Evolutionary conservation across 2,797 vertebrate species (phyloP).

Genomic region (Clarias platycephalus): DNA sequence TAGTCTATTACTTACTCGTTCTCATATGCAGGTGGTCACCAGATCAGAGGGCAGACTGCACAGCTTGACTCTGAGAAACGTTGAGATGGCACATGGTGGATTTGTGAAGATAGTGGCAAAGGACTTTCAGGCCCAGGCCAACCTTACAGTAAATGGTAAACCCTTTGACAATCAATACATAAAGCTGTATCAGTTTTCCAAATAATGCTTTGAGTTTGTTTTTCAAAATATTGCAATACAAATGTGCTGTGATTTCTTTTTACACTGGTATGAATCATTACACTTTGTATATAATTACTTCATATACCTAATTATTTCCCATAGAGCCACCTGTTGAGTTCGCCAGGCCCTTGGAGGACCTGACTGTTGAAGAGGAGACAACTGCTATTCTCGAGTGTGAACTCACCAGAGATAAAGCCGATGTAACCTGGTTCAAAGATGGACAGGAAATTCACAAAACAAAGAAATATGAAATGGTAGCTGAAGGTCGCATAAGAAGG

Average conservation of each 20-base stretch:
- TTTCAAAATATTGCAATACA: no score
- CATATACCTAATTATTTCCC: background rate
- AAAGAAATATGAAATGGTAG: conserved; percentile 88
- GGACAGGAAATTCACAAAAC: conserved; percentile 92
- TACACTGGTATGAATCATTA: background rate
- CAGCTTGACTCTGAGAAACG: conserved; percentile 85
- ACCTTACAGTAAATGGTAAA: conserved; percentile 88
- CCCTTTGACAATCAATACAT: background rate
- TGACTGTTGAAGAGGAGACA: conserved; percentile 95
- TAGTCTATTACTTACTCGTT: background rate
- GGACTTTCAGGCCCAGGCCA: conserved; percentile 90
- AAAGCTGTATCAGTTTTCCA: background rate
- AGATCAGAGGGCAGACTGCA: conserved; percentile 86
- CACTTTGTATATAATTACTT: background rate
- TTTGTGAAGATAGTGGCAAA: conserved; percentile 88
- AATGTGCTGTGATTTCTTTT: background rate
- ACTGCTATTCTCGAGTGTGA: conserved; percentile 89
- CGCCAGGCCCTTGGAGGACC: conserved; percentile 92
- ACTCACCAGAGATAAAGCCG: conserved; percentile 90
- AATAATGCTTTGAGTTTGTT: background rate
- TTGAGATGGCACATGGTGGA: conserved; percentile 87
- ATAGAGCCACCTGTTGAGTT: conserved; percentile 92
- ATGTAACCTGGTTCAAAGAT: conserved; percentile 91
- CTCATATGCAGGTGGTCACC: conserved; percentile 80
- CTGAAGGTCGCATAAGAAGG: conserved; percentile 83